Base-by-base conservation (phyloP, 2,888 invertebrate species). In the Athetis lepigone region DNA sequence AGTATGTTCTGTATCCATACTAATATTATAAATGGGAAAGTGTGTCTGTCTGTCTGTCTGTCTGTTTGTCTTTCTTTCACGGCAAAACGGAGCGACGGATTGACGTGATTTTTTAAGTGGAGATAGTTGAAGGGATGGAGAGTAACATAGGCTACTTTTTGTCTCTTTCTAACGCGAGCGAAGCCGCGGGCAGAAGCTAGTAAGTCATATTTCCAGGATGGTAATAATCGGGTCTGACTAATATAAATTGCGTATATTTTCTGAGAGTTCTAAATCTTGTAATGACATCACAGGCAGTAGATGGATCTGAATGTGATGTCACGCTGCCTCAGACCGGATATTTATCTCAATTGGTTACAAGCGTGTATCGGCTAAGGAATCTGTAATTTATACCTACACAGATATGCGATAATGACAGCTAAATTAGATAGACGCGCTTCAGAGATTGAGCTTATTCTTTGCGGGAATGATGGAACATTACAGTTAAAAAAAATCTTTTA, bases 311-410 rank as follows among this genome's bases (percentile, higher is more conserved):
- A 78, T 79, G 82, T 89, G 88, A 89, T 86, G 86, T 90, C 88
- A 89, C 71, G 63, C 46, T 70, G 58, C 70, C 72, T 60, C 49
- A 80, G 67, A 73, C 84, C 84, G 85, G 89, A 87, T 85, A 87
- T 86, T 87, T 85, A 73, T 85, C 85, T 88, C 85, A 89, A 89
- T 90, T 89, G 87, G 78, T 74, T 71, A 69, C 79, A 68, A 66
- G 67, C 70, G 56, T 68, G 63, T 55, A 76, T 78, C 71, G 69
- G 76, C 36, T 43, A 54, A 79, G 72, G 63, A 83, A 80, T 80
- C 62, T 62, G 76, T 77, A 46, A 69, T 68, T 65, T 62, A 65
- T 70, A 59, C 77, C 65, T 70, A 79, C 70, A 62, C 69, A 57
- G 27, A 58, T 47, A 36, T 55, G 42, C 21, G n/a, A 29, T 72